Percentiles rank a stretch among this genome's conserved stretches.
Evolutionary conservation across 1,140 invertebrate genomes (phyloP).

Genomic region (Drosophila oshimai): DNA sequence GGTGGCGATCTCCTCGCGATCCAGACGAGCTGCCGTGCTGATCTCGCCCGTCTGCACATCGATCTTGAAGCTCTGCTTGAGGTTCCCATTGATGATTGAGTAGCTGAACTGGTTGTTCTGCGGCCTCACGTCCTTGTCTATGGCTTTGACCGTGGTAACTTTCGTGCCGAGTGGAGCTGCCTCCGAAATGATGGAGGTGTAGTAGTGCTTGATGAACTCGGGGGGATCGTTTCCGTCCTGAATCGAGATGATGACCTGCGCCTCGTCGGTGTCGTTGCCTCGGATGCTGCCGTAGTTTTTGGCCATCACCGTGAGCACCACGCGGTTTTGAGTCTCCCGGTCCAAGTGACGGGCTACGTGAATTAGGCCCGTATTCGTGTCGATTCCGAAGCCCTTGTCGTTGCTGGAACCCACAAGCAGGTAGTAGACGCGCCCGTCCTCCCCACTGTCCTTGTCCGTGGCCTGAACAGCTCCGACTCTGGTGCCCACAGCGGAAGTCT

Average conservation of each 20-base stretch:
- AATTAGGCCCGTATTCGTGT: constrained; percentile 92
- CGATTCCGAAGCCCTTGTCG: constrained; percentile 94
- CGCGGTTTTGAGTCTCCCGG: constrained; percentile 94
- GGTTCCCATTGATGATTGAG: constrained; percentile 93
- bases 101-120: constrained; percentile 97
- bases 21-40: constrained; percentile 89
- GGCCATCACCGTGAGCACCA: constrained; percentile 95
- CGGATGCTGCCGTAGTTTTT: constrained; percentile 96
- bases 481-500: constrained; percentile 94
- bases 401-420: constrained; percentile 96
- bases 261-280: constrained; percentile 97
- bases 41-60: constrained; percentile 93
- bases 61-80: constrained; percentile 93
- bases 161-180: constrained; percentile 88
- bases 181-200: constrained; percentile 91
- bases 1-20: constrained; percentile 90
- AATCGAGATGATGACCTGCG: constrained; percentile 95
- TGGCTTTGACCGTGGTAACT: constrained; percentile 91
- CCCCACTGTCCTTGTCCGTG: constrained; percentile 95
- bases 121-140: constrained; percentile 95
- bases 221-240: constrained; percentile 98
- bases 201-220: constrained; percentile 90
- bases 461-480: constrained; percentile 94
- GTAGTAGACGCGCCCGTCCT: constrained; percentile 95
- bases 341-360: constrained; percentile 92